Conservation (phyloP, 2,113 vertebrate genomes). For the Bujurquina vittata region DNA sequence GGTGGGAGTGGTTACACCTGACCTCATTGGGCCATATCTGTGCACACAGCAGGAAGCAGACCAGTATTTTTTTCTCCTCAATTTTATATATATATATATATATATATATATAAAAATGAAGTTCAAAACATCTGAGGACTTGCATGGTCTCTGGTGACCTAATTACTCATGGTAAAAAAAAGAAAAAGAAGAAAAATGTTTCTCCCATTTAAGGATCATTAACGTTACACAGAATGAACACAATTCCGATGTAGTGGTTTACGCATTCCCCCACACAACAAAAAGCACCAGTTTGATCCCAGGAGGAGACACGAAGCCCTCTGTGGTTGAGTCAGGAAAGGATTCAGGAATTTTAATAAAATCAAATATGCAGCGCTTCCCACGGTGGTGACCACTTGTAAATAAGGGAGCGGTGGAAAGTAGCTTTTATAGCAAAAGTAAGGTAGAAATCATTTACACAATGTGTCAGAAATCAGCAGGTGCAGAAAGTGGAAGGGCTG, state of each 20-base stretch:
- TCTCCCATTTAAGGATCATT: background rate
- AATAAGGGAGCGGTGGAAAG: background rate
- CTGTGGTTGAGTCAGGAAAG: background rate
- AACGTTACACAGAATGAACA: background rate
- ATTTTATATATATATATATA: background rate
- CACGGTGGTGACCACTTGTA: background rate
- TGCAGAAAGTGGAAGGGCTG: background rate
- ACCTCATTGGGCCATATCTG: slow-evolving; percentile 11
- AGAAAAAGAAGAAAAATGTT: background rate
- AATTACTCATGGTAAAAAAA: background rate
- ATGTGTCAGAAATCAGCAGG: background rate
- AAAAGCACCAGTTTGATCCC: background rate
- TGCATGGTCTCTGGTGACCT: background rate
- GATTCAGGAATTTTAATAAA: background rate
- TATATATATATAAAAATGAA: background rate
- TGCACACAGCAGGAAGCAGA: background rate
- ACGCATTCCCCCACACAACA: background rate
- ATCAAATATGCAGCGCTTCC: background rate
- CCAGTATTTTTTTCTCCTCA: background rate
- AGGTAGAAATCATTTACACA: background rate
- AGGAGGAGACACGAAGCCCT: background rate
- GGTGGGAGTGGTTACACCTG: slow-evolving; percentile 1
- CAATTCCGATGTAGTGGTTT: background rate
- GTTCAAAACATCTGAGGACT: background rate
- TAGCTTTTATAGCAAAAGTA: background rate